Evolutionary conservation across 2,113 vertebrate genomes (phyloP).

Genomic region (Alethe castanea): DNA sequence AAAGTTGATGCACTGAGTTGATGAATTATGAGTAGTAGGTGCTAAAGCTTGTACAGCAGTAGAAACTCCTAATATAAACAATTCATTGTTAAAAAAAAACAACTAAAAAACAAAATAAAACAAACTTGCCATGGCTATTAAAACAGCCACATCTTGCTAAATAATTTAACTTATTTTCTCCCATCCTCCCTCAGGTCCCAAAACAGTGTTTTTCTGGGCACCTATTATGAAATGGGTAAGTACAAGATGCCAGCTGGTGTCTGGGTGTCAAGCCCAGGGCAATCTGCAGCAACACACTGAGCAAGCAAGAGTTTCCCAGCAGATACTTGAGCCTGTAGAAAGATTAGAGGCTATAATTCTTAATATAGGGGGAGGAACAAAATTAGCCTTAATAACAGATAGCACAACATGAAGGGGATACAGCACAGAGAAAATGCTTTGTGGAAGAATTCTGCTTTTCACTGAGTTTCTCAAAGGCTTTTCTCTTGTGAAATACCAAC

Average conservation of each 20-base stretch:
- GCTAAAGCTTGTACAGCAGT: neutral
- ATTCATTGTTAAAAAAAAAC: neutral
- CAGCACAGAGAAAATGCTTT: neutral
- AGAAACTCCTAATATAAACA: neutral
- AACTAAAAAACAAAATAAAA: neutral
- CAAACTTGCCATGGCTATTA: neutral
- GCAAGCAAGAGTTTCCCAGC: neutral
- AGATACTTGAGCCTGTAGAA: neutral
- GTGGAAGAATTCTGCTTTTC: neutral
- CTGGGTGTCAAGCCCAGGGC: neutral
- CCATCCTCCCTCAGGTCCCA: constrained; percentile 82
- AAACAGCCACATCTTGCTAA: neutral
- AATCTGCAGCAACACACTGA: neutral
- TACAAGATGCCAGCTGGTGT: neutral
- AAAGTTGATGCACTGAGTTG: neutral
- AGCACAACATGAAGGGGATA: neutral
- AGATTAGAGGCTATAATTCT: neutral
- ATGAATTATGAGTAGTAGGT: neutral
- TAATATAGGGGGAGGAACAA: neutral
- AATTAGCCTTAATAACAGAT: neutral
- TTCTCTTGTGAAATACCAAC: neutral
- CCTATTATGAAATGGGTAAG: constrained; percentile 99
- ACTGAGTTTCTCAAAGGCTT: neutral
- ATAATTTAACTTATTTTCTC: neutral
- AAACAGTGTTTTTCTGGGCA: constrained; percentile 98